A percentile compares a stretch with the other conserved stretches of the same genome.
phyloP scores from a whole-genome alignment of 2,797 vertebrate species.

The Epinephelus coioides region DNA sequence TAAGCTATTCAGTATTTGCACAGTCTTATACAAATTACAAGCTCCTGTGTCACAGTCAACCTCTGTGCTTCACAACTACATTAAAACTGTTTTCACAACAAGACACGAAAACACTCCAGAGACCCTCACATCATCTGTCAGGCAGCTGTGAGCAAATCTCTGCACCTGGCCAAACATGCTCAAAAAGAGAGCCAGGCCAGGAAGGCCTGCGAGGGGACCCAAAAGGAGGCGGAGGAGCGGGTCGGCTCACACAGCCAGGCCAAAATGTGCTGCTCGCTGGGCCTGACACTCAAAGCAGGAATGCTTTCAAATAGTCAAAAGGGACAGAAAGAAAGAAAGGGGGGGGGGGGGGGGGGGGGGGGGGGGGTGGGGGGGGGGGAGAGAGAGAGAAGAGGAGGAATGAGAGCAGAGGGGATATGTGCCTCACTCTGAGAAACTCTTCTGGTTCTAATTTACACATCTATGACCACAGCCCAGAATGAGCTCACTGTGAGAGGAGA shows the following conservation, averaged over 20 bases:
- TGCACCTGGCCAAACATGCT: constrained; percentile 79
- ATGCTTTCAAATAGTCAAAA: constrained; percentile 84
- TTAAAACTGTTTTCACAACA: constrained; percentile 81
- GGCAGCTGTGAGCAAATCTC: constrained; percentile 81
- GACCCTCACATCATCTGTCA: constrained; percentile 78
- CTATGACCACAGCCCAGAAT: constrained; percentile 84
- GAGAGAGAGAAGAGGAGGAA: constrained; percentile 61
- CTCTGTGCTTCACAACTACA: constrained; percentile 65
- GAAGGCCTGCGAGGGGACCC: constrained; percentile 62
- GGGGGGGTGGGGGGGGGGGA: constrained; percentile 26
- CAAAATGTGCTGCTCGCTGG: constrained; percentile 72
- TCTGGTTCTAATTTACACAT: constrained; percentile 90
- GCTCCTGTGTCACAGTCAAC: constrained; percentile 48
- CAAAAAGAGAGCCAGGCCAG: constrained; percentile 56
- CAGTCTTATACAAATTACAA: constrained; percentile 27
- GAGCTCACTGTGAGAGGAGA: constrained; percentile 82
- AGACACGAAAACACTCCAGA: constrained; percentile 75
- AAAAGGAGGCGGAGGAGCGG: constrained; percentile 64
- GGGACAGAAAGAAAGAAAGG: constrained; percentile 66
- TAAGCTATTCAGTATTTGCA: constrained; percentile 1
- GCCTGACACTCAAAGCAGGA: constrained; percentile 77
- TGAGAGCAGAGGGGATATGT: constrained; percentile 70
- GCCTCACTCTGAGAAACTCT: constrained; percentile 77
- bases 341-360: constrained; percentile 20
- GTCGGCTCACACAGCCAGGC: constrained; percentile 62